Evolutionary conservation across 1,140 invertebrate genomes (phyloP).

Genomic region (Rhizoglyphus robini): DNA sequence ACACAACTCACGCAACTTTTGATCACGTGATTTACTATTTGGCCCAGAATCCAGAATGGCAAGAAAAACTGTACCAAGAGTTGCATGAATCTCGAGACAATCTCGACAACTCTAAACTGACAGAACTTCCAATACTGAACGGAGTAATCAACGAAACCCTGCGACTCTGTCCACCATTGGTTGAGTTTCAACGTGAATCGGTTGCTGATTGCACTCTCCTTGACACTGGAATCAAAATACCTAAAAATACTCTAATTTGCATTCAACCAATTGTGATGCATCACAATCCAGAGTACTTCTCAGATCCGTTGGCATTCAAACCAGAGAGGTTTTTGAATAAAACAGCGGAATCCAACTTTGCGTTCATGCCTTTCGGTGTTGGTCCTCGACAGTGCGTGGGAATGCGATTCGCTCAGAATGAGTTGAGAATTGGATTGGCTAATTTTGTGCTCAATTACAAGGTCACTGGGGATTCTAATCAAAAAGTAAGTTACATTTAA

Average conservation of each 20-base stretch:
- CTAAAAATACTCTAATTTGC: constrained; percentile 22
- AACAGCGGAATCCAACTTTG: constrained; percentile 28
- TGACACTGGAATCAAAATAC: constrained; percentile 13
- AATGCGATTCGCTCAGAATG: constrained; percentile 40
- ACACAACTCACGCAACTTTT: constrained; percentile 44
- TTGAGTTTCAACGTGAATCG: constrained; percentile 3
- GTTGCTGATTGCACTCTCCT: background rate
- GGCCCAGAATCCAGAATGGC: constrained; percentile 42
- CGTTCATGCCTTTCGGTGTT: constrained; percentile 43
- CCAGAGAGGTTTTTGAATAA: constrained; percentile 21
- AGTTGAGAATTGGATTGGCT: constrained; percentile 27
- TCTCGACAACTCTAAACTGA: constrained; percentile 34
- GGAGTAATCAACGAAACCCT: constrained; percentile 33
- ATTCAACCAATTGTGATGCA: constrained; percentile 28
- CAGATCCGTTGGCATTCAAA: constrained; percentile 26
- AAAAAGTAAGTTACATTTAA: too few species aligned
- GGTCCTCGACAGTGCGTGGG: constrained; percentile 48
- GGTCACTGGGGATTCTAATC: background rate
- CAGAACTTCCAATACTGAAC: constrained; percentile 32
- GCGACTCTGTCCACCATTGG: constrained; percentile 30
- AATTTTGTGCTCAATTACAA: constrained; percentile 16
- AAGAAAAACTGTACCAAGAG: constrained; percentile 43
- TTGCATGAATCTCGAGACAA: constrained; percentile 36
- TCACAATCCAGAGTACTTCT: constrained; percentile 24
- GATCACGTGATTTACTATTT: constrained; percentile 42